These are phyloP conservation scores for Entomobrya multifasciata DNA, from an alignment of 2,888 invertebrate genomes.

Conservation along the genomic window DNA sequence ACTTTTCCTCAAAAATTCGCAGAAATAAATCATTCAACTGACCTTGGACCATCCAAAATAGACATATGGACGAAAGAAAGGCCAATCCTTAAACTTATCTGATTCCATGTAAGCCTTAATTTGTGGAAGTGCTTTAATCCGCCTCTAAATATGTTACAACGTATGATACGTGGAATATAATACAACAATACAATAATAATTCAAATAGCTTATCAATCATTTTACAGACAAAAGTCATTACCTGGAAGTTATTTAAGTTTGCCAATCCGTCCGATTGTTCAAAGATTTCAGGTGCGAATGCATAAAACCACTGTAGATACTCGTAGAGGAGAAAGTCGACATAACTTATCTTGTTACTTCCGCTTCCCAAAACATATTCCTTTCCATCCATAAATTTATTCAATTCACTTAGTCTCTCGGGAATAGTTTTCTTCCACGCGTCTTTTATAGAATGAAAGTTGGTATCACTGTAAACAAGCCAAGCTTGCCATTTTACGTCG, in stretches of 20 bases:
- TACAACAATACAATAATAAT: too few species aligned
- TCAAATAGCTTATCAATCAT: too few species aligned
- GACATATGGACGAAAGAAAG: slow-evolving; percentile 51
- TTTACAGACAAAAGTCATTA: too few species aligned
- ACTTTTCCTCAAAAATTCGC: too few species aligned
- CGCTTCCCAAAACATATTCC: slow-evolving; percentile 37
- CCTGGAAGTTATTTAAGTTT: slow-evolving; percentile 43
- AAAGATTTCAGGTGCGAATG: slow-evolving; percentile 45
- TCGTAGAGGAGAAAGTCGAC: slow-evolving; percentile 58
- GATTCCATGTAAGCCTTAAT: slow-evolving; percentile 61
- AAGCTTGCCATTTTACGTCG: slow-evolving; percentile 48
- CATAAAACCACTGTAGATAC: slow-evolving; percentile 16
- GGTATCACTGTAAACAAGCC: slow-evolving; percentile 42
- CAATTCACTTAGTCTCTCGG: slow-evolving; percentile 22
- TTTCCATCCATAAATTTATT: slow-evolving; percentile 54
- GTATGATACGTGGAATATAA: too few species aligned
- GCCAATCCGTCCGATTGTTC: slow-evolving; percentile 29
- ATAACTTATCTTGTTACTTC: slow-evolving; percentile 40
- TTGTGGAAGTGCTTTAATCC: slow-evolving; percentile 45
- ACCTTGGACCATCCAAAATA: too few species aligned
- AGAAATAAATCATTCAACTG: too few species aligned
- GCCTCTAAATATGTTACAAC: too few species aligned
- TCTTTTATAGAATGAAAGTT: slow-evolving; percentile 58
- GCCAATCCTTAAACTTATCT: slow-evolving; percentile 40
- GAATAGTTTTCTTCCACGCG: slow-evolving; percentile 58